Conservation (phyloP, 35 echinoderm and acorn worm genomes). For the Strongylocentrotus purpuratus region DNA sequence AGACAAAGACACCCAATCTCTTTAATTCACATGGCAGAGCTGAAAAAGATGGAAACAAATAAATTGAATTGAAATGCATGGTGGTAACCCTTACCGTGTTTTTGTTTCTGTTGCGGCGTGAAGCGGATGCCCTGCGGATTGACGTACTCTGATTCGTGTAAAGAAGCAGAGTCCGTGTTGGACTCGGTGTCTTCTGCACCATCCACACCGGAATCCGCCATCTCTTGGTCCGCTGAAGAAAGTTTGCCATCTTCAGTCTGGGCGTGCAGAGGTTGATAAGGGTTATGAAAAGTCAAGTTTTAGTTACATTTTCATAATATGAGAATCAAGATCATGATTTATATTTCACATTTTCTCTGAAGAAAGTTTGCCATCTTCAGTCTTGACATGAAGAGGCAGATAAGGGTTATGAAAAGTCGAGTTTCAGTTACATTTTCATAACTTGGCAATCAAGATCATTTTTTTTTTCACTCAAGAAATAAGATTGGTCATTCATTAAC, state of each 20-base stretch:
- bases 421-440: too few relatives aligned
- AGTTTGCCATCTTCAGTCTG: constrained; percentile 59
- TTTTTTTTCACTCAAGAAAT: too few relatives aligned
- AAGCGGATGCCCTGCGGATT: constrained; percentile 91
- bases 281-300: too few relatives aligned
- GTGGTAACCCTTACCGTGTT: constrained; percentile 69
- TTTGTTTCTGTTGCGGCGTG: constrained; percentile 87
- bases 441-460: too few relatives aligned
- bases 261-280: background rate
- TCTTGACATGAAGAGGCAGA: background rate
- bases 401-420: too few relatives aligned
- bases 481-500: too few relatives aligned
- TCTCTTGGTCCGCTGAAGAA: constrained; percentile 50
- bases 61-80: too few relatives aligned
- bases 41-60: too few relatives aligned
- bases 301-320: too few relatives aligned
- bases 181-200: constrained; percentile 85
- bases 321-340: too few relatives aligned
- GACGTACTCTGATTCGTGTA: constrained; percentile 93
- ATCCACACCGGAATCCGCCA: constrained; percentile 59
- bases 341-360: background rate
- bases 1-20: too few relatives aligned
- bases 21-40: too few relatives aligned
- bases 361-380: constrained; percentile 50
- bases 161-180: constrained; percentile 85